Evolutionary conservation across 30 jellyfish, hydroid and myxozoan species (phyloP).

Genomic region (Rhopilema esculentum): DNA sequence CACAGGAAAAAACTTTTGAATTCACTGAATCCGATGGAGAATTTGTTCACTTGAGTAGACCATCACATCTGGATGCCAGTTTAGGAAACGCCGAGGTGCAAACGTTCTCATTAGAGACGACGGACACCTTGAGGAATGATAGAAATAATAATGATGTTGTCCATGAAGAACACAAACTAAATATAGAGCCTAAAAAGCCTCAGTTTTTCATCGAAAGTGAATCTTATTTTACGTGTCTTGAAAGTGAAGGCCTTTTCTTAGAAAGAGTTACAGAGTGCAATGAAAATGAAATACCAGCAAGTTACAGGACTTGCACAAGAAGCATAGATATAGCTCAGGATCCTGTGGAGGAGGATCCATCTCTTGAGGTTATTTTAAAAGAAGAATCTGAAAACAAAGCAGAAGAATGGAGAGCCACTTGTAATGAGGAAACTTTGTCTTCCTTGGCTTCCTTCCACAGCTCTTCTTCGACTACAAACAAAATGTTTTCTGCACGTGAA

Average conservation of each 20-base stretch:
- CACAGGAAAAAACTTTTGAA: too few relatives aligned
- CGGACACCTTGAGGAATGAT: too few relatives aligned
- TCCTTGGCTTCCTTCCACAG: too few relatives aligned
- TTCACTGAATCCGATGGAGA: too few relatives aligned
- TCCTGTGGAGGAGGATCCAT: too few relatives aligned
- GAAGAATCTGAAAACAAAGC: too few relatives aligned
- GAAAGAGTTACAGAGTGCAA: not conserved
- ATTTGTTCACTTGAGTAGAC: not conserved
- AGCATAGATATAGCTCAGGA: not conserved
- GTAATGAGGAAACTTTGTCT: too few relatives aligned
- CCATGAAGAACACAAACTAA: not conserved
- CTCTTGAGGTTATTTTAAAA: too few relatives aligned
- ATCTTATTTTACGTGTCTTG: not conserved
- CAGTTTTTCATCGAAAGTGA: not conserved
- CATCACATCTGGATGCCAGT: not conserved
- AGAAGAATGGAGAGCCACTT: too few relatives aligned
- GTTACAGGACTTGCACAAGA: not conserved
- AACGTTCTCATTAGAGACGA: too few relatives aligned
- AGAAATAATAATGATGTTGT: not conserved
- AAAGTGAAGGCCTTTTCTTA: not conserved
- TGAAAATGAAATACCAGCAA: not conserved
- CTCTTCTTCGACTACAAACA: too few relatives aligned
- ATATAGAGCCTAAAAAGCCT: not conserved
- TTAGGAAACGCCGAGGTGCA: not conserved
- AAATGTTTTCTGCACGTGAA: too few relatives aligned